Evolutionary conservation across 2,113 vertebrate genomes (phyloP), one percentile per base, ranked within the genome.

Genomic region (Etheostoma cragini): DNA sequence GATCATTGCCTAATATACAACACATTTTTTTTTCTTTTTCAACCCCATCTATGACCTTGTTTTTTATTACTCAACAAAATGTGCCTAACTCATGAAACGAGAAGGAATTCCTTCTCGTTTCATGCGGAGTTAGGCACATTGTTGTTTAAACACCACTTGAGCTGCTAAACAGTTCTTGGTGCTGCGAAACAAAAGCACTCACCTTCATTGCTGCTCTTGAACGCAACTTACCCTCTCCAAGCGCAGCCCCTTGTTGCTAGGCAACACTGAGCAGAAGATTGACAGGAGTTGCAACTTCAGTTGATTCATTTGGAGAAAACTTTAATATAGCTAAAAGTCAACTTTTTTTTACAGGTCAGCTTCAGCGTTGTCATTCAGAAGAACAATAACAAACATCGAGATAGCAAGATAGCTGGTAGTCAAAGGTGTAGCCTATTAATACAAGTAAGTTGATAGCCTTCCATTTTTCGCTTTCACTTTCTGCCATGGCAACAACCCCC

Each of bases 401-500:
- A 33, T 0, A 60, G 6, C 64, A 2, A 46, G 56, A 46, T 6
- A 62, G 54, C 61, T 60, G 50, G 60, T 57, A 42, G 38, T 53
- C 61, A 72, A 30, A 80, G 63, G 50, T 67, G n/a, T 26, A 30
- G 30, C 30, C 30, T 30, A 62, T 78, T 76, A 56, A 61, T 49
- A n/a, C 33, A 72, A 72, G 90, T 90, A 89, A 91, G 81, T 58
- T 68, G 86, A 92, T 89, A 85, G 45, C 53, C 60, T 46, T 65
- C 22, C 72, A 77, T 75, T 89, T 86, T 85, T 77, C 63, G 69
- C 86, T 86, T 89, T 93, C 83, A 89, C 91, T 91, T 93, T 87
- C 86, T 72, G 46, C 86, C 90, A 91, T 91, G 91, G 85, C 89
- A 88, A 93, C 89, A 81, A 83, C 83, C 87, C 84, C 46, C 69